Evolutionary conservation across 2,888 invertebrate genomes (phyloP).

Genomic region (Cataglyphis livida): DNA sequence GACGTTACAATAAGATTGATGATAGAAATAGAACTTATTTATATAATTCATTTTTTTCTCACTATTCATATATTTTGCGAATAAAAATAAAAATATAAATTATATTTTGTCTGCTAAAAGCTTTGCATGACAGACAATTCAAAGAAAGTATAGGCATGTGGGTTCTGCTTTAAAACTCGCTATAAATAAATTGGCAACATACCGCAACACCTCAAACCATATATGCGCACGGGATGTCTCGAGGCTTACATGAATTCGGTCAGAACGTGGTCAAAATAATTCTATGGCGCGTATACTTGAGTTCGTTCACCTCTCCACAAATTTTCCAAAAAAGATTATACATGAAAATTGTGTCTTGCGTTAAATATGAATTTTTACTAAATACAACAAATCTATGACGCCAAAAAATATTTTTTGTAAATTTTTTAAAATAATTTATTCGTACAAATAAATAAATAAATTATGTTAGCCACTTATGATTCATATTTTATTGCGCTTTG

Average conservation of each 20-base stretch:
- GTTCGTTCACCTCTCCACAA: slow-evolving; percentile 80
- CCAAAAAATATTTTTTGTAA: neutral
- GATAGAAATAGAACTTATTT: neutral
- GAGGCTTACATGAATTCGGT: slow-evolving; percentile 79
- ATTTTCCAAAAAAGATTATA: slow-evolving; percentile 61
- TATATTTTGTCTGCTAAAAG: neutral
- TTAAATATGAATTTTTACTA: slow-evolving; percentile 8
- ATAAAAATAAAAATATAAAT: slow-evolving; percentile 1
- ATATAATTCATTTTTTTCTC: neutral
- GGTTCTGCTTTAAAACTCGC: slow-evolving; percentile 72
- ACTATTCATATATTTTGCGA: neutral
- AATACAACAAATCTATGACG: neutral
- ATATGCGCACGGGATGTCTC: slow-evolving; percentile 75
- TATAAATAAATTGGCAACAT: slow-evolving; percentile 80
- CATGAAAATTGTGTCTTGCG: slow-evolving; percentile 50
- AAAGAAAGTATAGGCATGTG: slow-evolving; percentile 41
- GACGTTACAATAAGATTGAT: neutral
- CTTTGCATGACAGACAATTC: slow-evolving; percentile 20
- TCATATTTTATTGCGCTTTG: neutral
- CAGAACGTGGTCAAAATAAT: slow-evolving; percentile 81
- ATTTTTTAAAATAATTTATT: neutral
- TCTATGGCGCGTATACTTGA: slow-evolving; percentile 77
- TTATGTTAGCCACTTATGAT: neutral
- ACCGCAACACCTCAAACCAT: slow-evolving; percentile 5
- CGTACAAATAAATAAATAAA: neutral